These are phyloP conservation scores for Quadriops clusia DNA, from an alignment of 2,888 invertebrate genomes.

Conservation along the genomic window DNA sequence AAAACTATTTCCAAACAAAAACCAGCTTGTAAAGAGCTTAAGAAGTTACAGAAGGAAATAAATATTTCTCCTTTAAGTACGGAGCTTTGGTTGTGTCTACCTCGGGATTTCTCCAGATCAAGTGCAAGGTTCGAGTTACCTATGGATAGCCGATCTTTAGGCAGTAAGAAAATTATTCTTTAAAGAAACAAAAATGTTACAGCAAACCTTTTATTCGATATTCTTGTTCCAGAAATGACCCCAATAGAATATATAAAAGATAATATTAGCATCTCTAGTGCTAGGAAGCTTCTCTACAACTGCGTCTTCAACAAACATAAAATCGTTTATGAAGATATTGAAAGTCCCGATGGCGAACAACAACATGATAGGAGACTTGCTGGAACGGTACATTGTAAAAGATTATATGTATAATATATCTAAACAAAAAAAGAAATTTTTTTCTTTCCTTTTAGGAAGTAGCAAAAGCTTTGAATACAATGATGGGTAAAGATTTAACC, in stretches of 20 bases:
- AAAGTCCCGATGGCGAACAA: constrained; percentile 28
- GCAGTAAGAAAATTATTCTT: constrained; percentile 30
- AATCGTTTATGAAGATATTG: constrained; percentile 24
- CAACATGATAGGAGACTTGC: constrained; percentile 34
- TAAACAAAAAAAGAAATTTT: too few relatives aligned
- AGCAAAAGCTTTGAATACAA: constrained; percentile 43
- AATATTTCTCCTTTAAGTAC: constrained; percentile 41
- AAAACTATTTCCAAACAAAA: constrained; percentile 34
- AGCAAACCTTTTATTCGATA: not conserved
- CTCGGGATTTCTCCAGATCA: constrained; percentile 62
- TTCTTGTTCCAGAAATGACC: constrained; percentile 43
- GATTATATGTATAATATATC: too few relatives aligned
- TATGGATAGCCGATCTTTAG: constrained; percentile 47
- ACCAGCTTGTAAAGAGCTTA: constrained; percentile 40
- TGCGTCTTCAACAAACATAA: constrained; percentile 41
- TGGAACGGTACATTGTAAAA: constrained; percentile 33
- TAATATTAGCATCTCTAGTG: constrained; percentile 51
- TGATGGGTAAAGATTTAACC: constrained; percentile 53
- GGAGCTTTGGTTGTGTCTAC: constrained; percentile 53
- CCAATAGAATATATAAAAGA: constrained; percentile 61
- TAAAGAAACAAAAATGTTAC: not conserved
- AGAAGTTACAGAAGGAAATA: constrained; percentile 39
- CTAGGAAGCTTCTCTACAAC: constrained; percentile 44
- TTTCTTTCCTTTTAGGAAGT: constrained; percentile 37
- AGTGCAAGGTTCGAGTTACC: constrained; percentile 67